Percentiles rank a stretch among this genome's conserved stretches.
These are phyloP conservation scores for Meliscaeva auricollis DNA, from an alignment of 2,888 invertebrate species.

Conservation along the genomic window DNA sequence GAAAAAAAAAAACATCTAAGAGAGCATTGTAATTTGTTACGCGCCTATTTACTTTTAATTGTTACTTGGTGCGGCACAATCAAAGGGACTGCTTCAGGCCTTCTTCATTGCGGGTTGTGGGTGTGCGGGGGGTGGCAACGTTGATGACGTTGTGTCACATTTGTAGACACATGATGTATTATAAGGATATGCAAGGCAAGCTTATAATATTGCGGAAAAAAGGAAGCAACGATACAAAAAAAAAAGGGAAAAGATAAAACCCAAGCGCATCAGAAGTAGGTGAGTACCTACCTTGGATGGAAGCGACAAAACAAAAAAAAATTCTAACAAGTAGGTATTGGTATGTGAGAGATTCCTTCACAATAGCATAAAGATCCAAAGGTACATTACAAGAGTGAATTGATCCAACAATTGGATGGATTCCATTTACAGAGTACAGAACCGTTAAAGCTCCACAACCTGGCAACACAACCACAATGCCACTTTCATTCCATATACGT, in stretches of 20 bases:
- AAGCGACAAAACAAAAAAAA: neutral
- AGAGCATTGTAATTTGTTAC: constrained; percentile 69
- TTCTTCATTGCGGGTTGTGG: neutral
- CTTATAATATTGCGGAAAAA: constrained; percentile 48
- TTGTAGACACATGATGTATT: constrained; percentile 12
- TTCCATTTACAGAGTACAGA: constrained; percentile 36
- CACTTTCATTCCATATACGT: constrained; percentile 20
- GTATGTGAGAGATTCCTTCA: neutral
- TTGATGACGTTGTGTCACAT: constrained; percentile 13
- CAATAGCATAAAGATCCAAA: constrained; percentile 18
- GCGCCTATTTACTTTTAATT: constrained; percentile 76
- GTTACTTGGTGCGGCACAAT: constrained; percentile 69
- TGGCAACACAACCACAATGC: constrained; percentile 44
- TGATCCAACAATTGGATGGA: constrained; percentile 60
- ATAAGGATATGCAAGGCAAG: constrained; percentile 33
- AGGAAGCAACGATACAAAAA: constrained; percentile 41
- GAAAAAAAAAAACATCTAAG: constrained; percentile 39
- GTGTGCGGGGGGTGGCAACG: neutral
- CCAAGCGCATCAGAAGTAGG: constrained; percentile 58
- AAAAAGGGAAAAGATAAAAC: constrained; percentile 19
- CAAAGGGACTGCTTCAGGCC: constrained; percentile 59
- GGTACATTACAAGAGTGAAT: constrained; percentile 61
- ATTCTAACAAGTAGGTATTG: neutral
- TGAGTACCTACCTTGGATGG: constrained; percentile 46
- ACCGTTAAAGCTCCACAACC: neutral